Evolutionary conservation across 2,888 invertebrate genomes (phyloP).

Genomic region (Erebia aethiops): DNA sequence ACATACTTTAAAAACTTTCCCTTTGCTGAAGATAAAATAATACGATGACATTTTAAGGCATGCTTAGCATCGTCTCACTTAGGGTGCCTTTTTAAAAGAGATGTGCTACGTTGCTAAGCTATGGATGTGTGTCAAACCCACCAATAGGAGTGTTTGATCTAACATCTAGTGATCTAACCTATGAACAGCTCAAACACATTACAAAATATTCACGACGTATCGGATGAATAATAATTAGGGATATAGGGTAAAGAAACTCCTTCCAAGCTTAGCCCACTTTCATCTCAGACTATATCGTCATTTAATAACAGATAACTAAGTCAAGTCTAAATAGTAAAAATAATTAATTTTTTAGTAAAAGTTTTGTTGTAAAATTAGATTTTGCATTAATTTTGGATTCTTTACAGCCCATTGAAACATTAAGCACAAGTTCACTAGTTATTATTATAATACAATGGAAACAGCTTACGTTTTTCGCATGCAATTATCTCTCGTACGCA

Average conservation of each 20-base stretch:
- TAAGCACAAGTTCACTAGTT: background rate
- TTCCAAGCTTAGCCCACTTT: too few relatives aligned
- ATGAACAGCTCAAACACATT: too few relatives aligned
- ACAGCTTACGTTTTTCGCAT: constrained; percentile 70
- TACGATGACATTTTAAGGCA: constrained; percentile 5
- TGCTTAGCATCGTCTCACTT: background rate
- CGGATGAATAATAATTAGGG: too few relatives aligned
- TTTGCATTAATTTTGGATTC: background rate
- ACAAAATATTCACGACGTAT: too few relatives aligned
- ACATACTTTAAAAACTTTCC: constrained; percentile 17
- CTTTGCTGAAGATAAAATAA: constrained; percentile 8
- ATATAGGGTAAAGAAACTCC: too few relatives aligned
- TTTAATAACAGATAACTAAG: background rate
- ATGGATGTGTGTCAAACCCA: too few relatives aligned
- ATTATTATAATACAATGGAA: constrained; percentile 60
- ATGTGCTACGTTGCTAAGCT: too few relatives aligned
- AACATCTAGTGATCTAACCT: background rate
- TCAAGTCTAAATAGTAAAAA: background rate
- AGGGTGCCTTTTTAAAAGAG: too few relatives aligned
- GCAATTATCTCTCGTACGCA: constrained; percentile 60
- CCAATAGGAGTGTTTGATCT: too few relatives aligned
- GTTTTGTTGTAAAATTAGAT: background rate
- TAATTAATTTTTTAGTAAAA: too few relatives aligned
- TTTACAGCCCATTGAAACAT: background rate
- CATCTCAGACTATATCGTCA: background rate